Evolutionary conservation across 1,140 invertebrate species (phyloP), one percentile per base, ranked within the genome.

Genomic region (Scaptodrosophila lebanonensis): DNA sequence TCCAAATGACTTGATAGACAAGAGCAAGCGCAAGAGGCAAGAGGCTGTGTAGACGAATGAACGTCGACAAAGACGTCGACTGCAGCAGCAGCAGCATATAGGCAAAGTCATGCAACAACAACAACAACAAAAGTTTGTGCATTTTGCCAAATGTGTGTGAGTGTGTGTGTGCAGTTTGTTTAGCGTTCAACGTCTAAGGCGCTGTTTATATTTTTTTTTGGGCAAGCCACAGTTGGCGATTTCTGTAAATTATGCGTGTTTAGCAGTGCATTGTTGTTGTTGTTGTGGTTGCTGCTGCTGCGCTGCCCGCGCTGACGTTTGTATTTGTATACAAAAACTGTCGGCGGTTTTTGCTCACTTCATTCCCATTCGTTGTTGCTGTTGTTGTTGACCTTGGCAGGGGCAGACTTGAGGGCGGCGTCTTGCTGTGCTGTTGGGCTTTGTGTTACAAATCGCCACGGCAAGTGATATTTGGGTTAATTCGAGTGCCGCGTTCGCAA

Each of bases 1-100:
- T 83, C 77, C 77, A 75, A 69, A 51, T 73, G 77, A 83, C 58
- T 83, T 83, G 56, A 77, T 54, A 73, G 72, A 83, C 68, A 84
- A 83, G 77, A 83, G 76, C n/a, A n/a, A n/a, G n/a, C n/a, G n/a
- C n/a, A n/a, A n/a, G n/a, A n/a, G n/a, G n/a, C n/a, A n/a, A n/a
- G n/a, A n/a, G 62, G 33, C 54, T 18, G 47, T 39, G 36, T 27
- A 44, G 62, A 16, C 35, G 29, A n/a, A n/a, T n/a, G n/a, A n/a
- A 8, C 30, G 11, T 15, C 36, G 45, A 25, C 17, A 1, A 17
- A 13, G 27, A 30, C 25, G 29, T 22, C 51, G 45, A 15, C 51
- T 18, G 22, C 63, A 8, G 43, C 30, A 8, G 27, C 20, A 25
- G 33, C 33, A 66, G 49, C 49, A 59, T 50, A 73, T 59, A 67